Evolutionary conservation across 2,888 invertebrate species (phyloP), one percentile per base, ranked within the genome.

Genomic region (Trichopria drosophilae): DNA sequence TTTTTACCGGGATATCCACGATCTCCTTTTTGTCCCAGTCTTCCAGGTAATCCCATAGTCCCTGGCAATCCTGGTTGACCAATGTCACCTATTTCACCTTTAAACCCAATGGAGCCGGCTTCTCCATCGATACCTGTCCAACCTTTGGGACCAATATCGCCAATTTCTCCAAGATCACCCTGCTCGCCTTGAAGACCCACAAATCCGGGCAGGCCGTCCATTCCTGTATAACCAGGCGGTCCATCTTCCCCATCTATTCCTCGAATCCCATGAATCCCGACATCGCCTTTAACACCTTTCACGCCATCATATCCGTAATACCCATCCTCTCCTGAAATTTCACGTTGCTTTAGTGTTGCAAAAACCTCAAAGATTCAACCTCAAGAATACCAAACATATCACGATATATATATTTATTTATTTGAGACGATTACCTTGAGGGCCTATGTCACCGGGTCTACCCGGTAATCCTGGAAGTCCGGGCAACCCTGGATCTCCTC

Each of bases 91-190:
- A 82, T 82, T 52, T 82, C 82, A 53, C 93, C 93, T 12, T 78
- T 79, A 69, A 88, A 87, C 60, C 93, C 93, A 76, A 86, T 86
- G 6, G 82, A 76, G 23, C 87, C 86, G 13, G 79, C 73, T 3
- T 54, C 40, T 5, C 75, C 75, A 1, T 53, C 34, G 4, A 61
- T 22, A 16, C 74, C 75, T 0, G 61, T 58, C 24, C 43, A 29
- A 34, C 92, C 92, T 44, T 80, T 80, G 59, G 71, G 76, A 32
- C 89, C 89, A 41, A 67, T 72, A n/a, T 77, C 76, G 20, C 90
- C 90, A 10, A 80, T 76, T 12, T 73, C 67, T 40, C 91, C 90
- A 54, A 79, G 79, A 3, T 78, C 78, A 12, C 90, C 75, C 2
- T 63, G 53, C 20, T 71, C 71, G 3, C 75, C 75, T 3, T 67